A percentile compares a stretch with the other conserved stretches of the same genome.
Evolutionary conservation across 2,113 vertebrate genomes (phyloP).

Genomic region (Labeo rohita): DNA sequence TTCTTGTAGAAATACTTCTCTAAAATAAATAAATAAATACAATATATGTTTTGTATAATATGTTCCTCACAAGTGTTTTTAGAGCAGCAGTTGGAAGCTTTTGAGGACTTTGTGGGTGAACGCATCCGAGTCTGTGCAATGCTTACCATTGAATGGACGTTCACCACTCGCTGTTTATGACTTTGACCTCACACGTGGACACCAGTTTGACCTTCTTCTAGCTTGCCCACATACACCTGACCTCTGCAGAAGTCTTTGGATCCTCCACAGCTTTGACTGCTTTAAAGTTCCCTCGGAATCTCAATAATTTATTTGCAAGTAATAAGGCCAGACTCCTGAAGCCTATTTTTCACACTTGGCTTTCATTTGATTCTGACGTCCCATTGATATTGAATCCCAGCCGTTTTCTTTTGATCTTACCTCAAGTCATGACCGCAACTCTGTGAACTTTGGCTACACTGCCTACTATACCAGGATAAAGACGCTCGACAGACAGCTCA

Average conservation of each 20-base stretch:
- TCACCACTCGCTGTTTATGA: neutral
- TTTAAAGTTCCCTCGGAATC: neutral
- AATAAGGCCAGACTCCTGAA: conserved; percentile 17
- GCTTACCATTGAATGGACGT: neutral
- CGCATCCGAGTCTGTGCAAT: neutral
- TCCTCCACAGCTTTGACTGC: neutral
- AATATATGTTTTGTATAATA: neutral
- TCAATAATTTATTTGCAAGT: conserved; percentile 21
- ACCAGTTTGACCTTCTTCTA: neutral
- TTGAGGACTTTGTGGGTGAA: neutral
- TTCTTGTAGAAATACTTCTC: neutral
- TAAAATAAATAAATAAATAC: neutral
- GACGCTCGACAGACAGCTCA: conserved; percentile 18
- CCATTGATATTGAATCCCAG: conserved; percentile 25
- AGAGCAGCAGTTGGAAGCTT: neutral
- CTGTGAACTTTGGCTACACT: conserved; percentile 30
- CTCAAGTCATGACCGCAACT: conserved; percentile 17
- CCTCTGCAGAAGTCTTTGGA: conserved; percentile 45
- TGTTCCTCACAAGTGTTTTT: neutral
- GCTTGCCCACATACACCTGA: conserved; percentile 1
- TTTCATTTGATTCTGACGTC: neutral
- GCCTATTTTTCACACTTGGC: conserved; percentile 21
- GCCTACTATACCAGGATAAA: conserved; percentile 11
- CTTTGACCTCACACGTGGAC: neutral
- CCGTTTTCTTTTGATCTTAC: conserved; percentile 28